These are phyloP conservation scores for Lethocerus indicus DNA, from an alignment of 1,140 invertebrate species.

Conservation along the genomic window DNA sequence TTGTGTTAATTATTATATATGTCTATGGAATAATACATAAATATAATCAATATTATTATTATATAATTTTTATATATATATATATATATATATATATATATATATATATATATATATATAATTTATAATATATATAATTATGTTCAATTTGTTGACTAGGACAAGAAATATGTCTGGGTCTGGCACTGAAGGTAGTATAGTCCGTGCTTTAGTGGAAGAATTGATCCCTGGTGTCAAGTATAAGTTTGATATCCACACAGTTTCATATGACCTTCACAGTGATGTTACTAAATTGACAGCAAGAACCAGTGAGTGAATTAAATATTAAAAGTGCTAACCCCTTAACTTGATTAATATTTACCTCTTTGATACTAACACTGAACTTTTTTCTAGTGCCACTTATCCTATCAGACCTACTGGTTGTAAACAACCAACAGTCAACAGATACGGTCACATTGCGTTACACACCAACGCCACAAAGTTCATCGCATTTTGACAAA, in stretches of 20 bases:
- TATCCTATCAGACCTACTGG: constrained; percentile 76
- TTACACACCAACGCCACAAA: constrained; percentile 65
- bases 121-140: background rate
- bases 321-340: background rate
- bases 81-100: background rate
- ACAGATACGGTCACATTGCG: constrained; percentile 54
- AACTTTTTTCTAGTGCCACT: constrained; percentile 48
- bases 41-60: background rate
- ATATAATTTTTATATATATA: background rate
- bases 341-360: background rate
- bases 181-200: constrained; percentile 19
- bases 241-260: constrained; percentile 52
- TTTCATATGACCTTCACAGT: constrained; percentile 56
- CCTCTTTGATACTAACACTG: background rate
- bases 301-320: constrained; percentile 46
- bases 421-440: constrained; percentile 56
- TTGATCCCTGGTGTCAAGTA: constrained; percentile 66
- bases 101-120: background rate
- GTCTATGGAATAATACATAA: background rate
- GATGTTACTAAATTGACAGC: constrained; percentile 49
- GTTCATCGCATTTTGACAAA: constrained; percentile 57
- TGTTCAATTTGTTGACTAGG: constrained; percentile 3
- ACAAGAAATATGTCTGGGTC: constrained; percentile 15
- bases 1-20: background rate
- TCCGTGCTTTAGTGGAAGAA: constrained; percentile 48